Conservation (phyloP, 2,888 invertebrate species). For the Eupelmus urozonus region DNA sequence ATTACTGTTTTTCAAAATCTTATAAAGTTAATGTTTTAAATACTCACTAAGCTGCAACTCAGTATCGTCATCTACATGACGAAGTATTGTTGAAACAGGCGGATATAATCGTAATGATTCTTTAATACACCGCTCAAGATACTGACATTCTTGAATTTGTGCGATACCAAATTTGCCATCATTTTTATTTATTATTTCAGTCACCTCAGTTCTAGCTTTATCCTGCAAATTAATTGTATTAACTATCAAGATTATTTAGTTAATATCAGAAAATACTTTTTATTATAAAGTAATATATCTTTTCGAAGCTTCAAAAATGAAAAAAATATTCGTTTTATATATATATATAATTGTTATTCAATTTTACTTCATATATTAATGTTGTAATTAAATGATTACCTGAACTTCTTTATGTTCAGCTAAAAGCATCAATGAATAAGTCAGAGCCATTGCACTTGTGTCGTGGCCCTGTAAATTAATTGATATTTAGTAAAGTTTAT, state of each 20-base stretch:
- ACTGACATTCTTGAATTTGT: slow-evolving; percentile 82
- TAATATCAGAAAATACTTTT: not conserved
- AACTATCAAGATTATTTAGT: not conserved
- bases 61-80: slow-evolving; percentile 79
- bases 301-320: not conserved
- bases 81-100: slow-evolving; percentile 83
- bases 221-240: slow-evolving; percentile 52
- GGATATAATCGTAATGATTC: slow-evolving; percentile 84
- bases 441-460: slow-evolving; percentile 80
- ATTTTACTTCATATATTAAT: not conserved
- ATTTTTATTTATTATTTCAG: slow-evolving; percentile 78
- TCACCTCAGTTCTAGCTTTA: slow-evolving; percentile 65
- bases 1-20: not conserved
- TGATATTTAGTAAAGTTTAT: no score
- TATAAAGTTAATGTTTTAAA: not conserved
- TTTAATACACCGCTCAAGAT: slow-evolving; percentile 85
- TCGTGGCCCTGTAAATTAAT: slow-evolving; percentile 79
- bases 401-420: slow-evolving; percentile 77
- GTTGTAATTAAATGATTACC: slow-evolving; percentile 55
- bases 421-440: slow-evolving; percentile 78
- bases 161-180: slow-evolving; percentile 78
- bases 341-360: not conserved
- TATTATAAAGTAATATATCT: no score
- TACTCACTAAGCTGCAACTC: slow-evolving; percentile 69
- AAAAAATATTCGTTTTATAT: not conserved